Evolutionary conservation across 1,140 invertebrate species (phyloP), one percentile per base, ranked within the genome.

Genomic region (Drosophila parabipectinata): DNA sequence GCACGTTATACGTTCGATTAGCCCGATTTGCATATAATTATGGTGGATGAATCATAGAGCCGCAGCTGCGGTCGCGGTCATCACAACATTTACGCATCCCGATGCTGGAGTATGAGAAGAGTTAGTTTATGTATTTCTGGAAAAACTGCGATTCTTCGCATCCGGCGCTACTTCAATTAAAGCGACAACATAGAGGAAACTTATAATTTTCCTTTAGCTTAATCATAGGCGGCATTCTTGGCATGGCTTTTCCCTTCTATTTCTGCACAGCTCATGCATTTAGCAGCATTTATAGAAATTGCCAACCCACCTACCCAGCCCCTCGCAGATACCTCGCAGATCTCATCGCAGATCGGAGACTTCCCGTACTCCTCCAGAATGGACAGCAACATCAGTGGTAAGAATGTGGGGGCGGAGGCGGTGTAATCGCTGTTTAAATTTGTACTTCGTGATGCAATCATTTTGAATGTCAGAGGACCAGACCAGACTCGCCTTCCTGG

Each of bases 401-500:
- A 61, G 56, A 77, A 50, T 68, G 58, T 12, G 9, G 50, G 37
- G 50, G 30, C 10, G 52, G 15, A 9, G 18, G 45, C 45, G 51
- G 50, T 58, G 79, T 88, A 89, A 89, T 88, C 84, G 79, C 79
- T 57, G 71, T 77, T 88, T 87, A 88, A 88, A 88, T 88, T 88
- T 89, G 83, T 89, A 83, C 79, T 89, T 89, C 83, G 83, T 88
- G 83, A 84, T 89, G 84, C 84, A 89, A 88, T 88, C 83, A 89
- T 89, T 88, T 78, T 83, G 72, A 73, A 77, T 74, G 78, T 77
- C 74, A 52, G 72, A 47, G 72, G 21, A 21, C 21, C 21, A 67
- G 62, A 18, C 51, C 41, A 24, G 41, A 24, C 50, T 37, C 14
- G 41, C n/a, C 18, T 45, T 28, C n/a, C 66, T 37, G 24, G 39